Base-by-base conservation (phyloP, 2,888 invertebrate genomes). In the Eilema griseolum region DNA sequence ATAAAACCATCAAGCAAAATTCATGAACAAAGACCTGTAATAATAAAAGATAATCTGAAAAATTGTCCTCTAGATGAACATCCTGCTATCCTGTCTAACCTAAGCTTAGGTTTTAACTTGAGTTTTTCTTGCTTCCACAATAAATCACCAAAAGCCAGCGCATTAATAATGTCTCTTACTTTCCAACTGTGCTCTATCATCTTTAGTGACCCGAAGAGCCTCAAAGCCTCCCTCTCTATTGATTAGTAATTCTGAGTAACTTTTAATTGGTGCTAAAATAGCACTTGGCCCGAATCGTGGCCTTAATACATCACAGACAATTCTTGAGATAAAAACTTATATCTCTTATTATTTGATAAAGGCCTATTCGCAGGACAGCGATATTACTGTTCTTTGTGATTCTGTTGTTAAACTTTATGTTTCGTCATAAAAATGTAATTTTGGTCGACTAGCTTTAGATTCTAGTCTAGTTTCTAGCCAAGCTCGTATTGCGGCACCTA, bases 331-430 rank as follows among this genome's bases (percentile, higher is more conserved):
- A 77, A 78, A 75, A 83, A 81, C 75, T 81, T 81, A 74, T 70
- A 74, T 75, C 79, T 71, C 41, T 73, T 74, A 72, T 82, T 78
- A 83, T 83, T 83, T 78, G 76, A 83, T 72, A 76, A 76, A 69
- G 41, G 66, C 41, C 46, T 66, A 28, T 60, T 71, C 76, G 76
- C 59, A 14, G 20, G 12, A 66, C 67, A 41, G 37, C 56, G 57
- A 57, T 59, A 66, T 78, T 71, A 69, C 72, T 69, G 69, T 72
- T 68, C 66, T 56, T 31, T n/a, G 61, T 70, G 62, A 61, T 66
- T 59, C 68, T 59, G 80, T 64, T 74, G 71, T 80, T 73, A 77
- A 82, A 76, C 71, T 78, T 78, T 71, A 82, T 78, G 73, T 71
- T 57, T 66, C n/a, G 26, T 82, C 83, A 71, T 81, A 81, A 80